Evolutionary conservation across 2,888 invertebrate species (phyloP), one percentile per base, ranked within the genome.

Genomic region (Elmis aenea): DNA sequence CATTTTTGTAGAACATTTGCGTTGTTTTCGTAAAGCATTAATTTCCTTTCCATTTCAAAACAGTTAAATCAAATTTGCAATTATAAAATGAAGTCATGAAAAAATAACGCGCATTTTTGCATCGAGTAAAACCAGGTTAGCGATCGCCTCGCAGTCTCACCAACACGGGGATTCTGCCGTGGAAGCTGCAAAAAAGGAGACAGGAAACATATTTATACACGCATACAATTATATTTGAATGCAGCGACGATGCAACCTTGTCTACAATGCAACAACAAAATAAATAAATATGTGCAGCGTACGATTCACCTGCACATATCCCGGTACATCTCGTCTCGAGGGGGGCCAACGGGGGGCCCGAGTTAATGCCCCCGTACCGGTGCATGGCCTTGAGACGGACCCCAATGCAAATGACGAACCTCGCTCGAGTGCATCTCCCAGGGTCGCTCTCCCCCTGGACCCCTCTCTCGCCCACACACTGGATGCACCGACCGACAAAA

Each of bases 331-430:
- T 33, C 43, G 13, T 33, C 29, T 35, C 35, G 29, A 22, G 21
- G 38, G 28, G 26, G 33, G 26, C 38, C 21, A 22, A 16, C 25
- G 26, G 27, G 28, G 37, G 35, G 38, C 24, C 22, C 33, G 29
- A 33, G 39, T 39, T 35, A 43, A 43, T 42, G 31, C 39, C 40
- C 40, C 41, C 38, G 38, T 43, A 38, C 25, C 47, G 38, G 41
- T 33, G 43, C 40, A 46, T 55, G 54, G 52, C 55, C 55, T 55
- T 55, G 55, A 55, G 55, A 55, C 55, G 46, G 50, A 50, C 54
- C 52, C 54, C 54, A 50, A 55, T 55, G 55, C 55, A 55, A 55
- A 55, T 54, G 50, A 50, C 45, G 52, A 50, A 52, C 38, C 51
- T 8, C 18, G 18, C 48, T 50, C 52, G 50, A 52, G 45, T 54